phyloP scores from a whole-genome alignment of 2,888 invertebrate genomes.

The Melipona bicolor region DNA sequence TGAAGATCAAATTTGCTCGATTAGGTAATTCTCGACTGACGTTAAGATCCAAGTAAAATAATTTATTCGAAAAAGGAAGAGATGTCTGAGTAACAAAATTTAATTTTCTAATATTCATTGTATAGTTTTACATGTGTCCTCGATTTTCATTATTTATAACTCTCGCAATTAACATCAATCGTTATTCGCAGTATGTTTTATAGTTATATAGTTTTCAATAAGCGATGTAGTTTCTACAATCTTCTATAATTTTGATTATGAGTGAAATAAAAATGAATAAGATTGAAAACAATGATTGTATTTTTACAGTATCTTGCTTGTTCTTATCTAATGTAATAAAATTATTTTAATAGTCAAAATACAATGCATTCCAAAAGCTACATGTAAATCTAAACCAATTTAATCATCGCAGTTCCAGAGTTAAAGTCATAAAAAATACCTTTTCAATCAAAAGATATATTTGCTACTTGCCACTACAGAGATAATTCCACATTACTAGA shows the following conservation, averaged over 20 bases:
- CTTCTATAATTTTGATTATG: too few species aligned
- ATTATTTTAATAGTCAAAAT: neutral
- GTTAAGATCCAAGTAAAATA: neutral
- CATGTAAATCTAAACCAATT: neutral
- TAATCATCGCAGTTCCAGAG: neutral
- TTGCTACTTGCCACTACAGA: neutral
- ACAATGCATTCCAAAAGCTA: neutral
- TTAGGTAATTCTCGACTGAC: neutral
- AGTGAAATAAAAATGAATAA: too few species aligned
- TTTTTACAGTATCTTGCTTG: neutral
- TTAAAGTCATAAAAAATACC: neutral
- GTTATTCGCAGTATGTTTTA: too few species aligned
- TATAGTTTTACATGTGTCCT: neutral
- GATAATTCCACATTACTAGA: too few species aligned
- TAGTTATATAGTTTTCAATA: too few species aligned
- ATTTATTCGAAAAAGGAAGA: too few species aligned
- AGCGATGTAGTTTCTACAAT: too few species aligned
- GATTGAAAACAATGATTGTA: too few species aligned
- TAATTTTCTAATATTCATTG: neutral
- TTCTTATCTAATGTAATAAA: neutral
- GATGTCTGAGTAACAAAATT: too few species aligned
- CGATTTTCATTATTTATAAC: too few species aligned
- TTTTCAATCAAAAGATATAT: neutral
- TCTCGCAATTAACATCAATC: too few species aligned
- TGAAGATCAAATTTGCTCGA: neutral